Evolutionary conservation across 2,888 invertebrate species (phyloP), one percentile per base, ranked within the genome.

Genomic region (Agrilus cyanescens): DNA sequence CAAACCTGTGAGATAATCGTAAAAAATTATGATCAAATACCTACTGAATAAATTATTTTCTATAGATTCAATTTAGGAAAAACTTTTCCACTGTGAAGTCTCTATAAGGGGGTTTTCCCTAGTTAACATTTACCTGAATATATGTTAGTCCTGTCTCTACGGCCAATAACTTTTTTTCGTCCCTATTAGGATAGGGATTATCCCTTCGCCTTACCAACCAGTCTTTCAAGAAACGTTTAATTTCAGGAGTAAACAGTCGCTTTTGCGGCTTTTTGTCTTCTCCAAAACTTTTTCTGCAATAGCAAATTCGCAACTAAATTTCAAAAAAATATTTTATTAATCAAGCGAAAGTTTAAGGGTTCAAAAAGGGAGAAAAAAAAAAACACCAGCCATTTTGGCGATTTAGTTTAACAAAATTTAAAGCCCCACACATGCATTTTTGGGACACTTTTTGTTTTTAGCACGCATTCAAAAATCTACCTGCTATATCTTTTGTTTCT

Each of bases 151-250:
- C 84, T 12, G 84, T 84, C 65, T 84, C 80, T 15, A 76, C 66
- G 2, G 84, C 82, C 44, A 85, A 65, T 39, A 74, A 71, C 65
- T 82, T 82, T 59, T 85, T 85, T 62, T 85, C 84, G 52, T 82
- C 82, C 46, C 85, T 69, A 57, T 80, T 83, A 1, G 85, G 84
- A 63, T 85, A 85, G 0, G 85, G 85, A 62, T 85, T 83, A 50
- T 84, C 83, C 60, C 84, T 72, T 53, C 84, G 70, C 34, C 84
- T 69, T 12, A 85, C 76, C 12, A 85, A 69, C 85, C 85, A 85
- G 57, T 82, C 82, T 66, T 85, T 85, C 16, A 85, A 69, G 66
- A 77, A 81, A 48, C 78, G 72, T 59, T 85, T 85, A 54, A 85
- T 84, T 71, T 85, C 84, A 43, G 85, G 84, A 8, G 85, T 85